Conservation (phyloP, 2,113 vertebrate species). For the Apodemus sylvaticus region DNA sequence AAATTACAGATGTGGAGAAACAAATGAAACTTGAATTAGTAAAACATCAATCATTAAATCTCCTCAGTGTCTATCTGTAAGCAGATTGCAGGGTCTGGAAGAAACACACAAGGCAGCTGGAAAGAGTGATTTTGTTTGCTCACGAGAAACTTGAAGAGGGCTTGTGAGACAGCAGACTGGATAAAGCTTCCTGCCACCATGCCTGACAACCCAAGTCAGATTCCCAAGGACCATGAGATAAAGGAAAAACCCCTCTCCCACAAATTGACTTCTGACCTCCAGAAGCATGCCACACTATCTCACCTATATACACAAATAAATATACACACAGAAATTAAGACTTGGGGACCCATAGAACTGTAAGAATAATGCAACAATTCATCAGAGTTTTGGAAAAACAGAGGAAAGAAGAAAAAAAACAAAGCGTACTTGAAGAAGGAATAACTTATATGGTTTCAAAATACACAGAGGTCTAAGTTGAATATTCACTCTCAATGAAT, state of each 20-base stretch:
- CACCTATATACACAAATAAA: background rate
- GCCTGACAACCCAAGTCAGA: background rate
- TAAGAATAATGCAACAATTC: background rate
- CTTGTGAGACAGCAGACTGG: background rate
- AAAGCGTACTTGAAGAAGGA: background rate
- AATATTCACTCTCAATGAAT: background rate
- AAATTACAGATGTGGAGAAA: background rate
- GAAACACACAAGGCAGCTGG: background rate
- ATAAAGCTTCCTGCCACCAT: too few relatives aligned
- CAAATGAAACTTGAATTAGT: too few relatives aligned
- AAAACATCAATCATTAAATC: background rate
- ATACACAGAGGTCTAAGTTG: background rate
- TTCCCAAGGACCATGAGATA: background rate
- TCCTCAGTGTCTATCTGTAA: too few relatives aligned
- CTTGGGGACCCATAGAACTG: background rate
- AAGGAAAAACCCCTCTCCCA: too few relatives aligned
- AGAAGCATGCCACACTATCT: background rate
- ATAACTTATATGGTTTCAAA: background rate
- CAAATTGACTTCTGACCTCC: background rate
- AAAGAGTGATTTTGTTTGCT: background rate
- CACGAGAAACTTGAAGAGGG: background rate
- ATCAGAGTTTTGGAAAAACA: background rate
- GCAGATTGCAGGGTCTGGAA: background rate
- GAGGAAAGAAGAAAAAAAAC: background rate
- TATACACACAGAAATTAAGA: background rate